Conservation (phyloP, 2,888 invertebrate genomes). For the Alloplasta piceator region DNA sequence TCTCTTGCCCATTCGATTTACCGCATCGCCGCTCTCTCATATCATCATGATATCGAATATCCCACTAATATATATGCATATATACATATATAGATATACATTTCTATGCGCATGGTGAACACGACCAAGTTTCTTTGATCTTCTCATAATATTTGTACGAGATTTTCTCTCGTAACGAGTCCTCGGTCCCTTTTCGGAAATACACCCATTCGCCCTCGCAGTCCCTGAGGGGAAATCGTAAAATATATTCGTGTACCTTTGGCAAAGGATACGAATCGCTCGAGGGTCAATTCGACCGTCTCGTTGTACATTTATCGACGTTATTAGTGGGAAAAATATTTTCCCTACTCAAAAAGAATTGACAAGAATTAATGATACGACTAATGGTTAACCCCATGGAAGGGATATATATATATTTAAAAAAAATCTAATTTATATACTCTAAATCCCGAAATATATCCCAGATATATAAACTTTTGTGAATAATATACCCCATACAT, state of each 20-base stretch:
- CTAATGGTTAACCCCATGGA: too few relatives aligned
- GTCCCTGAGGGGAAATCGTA: constrained; percentile 15
- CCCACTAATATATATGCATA: constrained; percentile 44
- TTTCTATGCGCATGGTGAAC: constrained; percentile 38
- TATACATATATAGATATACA: neutral
- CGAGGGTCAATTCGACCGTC: constrained; percentile 32
- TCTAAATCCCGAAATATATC: too few relatives aligned
- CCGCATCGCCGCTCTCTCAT: constrained; percentile 24
- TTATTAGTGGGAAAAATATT: constrained; percentile 4
- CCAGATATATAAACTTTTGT: too few relatives aligned
- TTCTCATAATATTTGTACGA: constrained; percentile 59
- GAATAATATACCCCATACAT: too few relatives aligned
- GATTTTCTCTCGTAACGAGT: constrained; percentile 49
- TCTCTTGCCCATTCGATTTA: neutral
- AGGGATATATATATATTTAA: too few relatives aligned
- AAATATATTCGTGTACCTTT: neutral
- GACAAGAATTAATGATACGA: too few relatives aligned
- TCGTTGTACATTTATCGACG: neutral
- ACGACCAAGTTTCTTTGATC: constrained; percentile 60
- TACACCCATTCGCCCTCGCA: constrained; percentile 3
- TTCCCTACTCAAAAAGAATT: too few relatives aligned
- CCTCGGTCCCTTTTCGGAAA: constrained; percentile 34
- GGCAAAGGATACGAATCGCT: neutral
- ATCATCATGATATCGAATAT: constrained; percentile 41
- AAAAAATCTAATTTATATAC: too few relatives aligned